Evolutionary conservation across 1,140 invertebrate genomes (phyloP).

Genomic region (Tetramorium alpestre): DNA sequence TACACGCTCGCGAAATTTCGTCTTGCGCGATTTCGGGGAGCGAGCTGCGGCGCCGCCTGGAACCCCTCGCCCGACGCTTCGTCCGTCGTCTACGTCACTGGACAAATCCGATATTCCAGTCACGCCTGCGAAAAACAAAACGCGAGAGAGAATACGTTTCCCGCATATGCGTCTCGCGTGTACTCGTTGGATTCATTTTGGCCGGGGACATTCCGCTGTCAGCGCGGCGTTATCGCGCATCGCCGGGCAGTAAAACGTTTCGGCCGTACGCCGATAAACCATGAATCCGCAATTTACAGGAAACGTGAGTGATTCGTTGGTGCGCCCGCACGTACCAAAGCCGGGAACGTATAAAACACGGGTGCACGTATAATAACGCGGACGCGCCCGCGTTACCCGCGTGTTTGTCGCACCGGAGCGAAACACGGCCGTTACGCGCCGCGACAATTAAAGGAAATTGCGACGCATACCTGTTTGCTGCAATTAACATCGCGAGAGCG

Average conservation of each 20-base stretch:
- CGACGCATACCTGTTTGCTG: slow-evolving; percentile 9
- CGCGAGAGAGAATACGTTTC: slow-evolving; percentile 68
- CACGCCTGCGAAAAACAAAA: slow-evolving; percentile 70
- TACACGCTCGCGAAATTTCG: background rate
- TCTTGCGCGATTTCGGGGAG: background rate
- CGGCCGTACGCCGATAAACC: slow-evolving; percentile 70
- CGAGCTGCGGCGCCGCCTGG: background rate
- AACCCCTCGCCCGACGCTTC: background rate
- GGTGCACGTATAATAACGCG: slow-evolving; percentile 27
- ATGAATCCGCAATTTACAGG: slow-evolving; percentile 76
- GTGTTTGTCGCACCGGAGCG: slow-evolving; percentile 5
- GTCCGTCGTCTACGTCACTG: slow-evolving; percentile 61
- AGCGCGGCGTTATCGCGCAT: slow-evolving; percentile 73
- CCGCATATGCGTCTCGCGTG: slow-evolving; percentile 72
- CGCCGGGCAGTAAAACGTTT: slow-evolving; percentile 73
- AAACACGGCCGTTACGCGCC: slow-evolving; percentile 1
- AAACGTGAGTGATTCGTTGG: slow-evolving; percentile 75
- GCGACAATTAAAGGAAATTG: slow-evolving; percentile 53
- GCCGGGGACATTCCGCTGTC: slow-evolving; percentile 71
- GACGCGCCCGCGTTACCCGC: background rate
- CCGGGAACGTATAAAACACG: slow-evolving; percentile 45
- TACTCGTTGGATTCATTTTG: slow-evolving; percentile 74
- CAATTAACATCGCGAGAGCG: slow-evolving; percentile 25
- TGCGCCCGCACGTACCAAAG: slow-evolving; percentile 54
- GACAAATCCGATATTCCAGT: slow-evolving; percentile 66